These are phyloP conservation scores for Pholis gunnellus DNA, from an alignment of 2,113 vertebrate species.

Conservation along the genomic window DNA sequence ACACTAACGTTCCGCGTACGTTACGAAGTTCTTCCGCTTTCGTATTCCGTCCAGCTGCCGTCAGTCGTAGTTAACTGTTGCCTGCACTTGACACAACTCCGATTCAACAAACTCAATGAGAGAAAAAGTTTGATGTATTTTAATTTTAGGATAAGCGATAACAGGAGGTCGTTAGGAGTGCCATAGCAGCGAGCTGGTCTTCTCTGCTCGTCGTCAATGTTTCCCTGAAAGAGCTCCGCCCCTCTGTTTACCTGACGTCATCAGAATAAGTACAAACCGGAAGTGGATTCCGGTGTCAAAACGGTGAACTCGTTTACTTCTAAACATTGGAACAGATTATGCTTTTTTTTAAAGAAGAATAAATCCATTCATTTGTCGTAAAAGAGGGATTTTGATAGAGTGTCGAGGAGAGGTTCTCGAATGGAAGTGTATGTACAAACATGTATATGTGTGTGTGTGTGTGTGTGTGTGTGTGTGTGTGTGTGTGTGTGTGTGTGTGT, in stretches of 20 bases:
- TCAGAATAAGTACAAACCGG: neutral
- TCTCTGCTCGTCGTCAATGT: slow-evolving; percentile 7
- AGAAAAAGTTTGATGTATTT: neutral
- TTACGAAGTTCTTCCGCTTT: slow-evolving; percentile 75
- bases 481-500: too few species aligned
- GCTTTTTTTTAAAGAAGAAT: neutral
- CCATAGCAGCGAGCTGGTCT: neutral
- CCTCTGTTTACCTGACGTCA: slow-evolving; percentile 68
- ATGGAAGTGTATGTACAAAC: neutral
- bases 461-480: too few species aligned
- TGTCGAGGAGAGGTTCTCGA: too few species aligned
- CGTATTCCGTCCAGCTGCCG: slow-evolving; percentile 51
- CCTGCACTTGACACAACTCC: neutral
- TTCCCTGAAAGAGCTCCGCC: slow-evolving; percentile 40
- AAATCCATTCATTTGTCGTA: neutral
- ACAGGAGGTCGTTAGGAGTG: neutral
- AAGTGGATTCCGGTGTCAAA: slow-evolving; percentile 16
- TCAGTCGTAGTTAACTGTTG: neutral
- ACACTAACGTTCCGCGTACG: slow-evolving; percentile 9
- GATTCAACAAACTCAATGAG: accelerated
- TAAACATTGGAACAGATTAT: neutral
- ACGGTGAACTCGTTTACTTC: neutral
- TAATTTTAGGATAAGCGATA: neutral
- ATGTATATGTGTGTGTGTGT: too few species aligned
- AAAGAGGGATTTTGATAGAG: neutral